A percentile compares a stretch with the other conserved stretches of the same genome.
These are phyloP conservation scores for Paracanthobrama guichenoti DNA, from an alignment of 2,113 vertebrate genomes.

Conservation along the genomic window DNA sequence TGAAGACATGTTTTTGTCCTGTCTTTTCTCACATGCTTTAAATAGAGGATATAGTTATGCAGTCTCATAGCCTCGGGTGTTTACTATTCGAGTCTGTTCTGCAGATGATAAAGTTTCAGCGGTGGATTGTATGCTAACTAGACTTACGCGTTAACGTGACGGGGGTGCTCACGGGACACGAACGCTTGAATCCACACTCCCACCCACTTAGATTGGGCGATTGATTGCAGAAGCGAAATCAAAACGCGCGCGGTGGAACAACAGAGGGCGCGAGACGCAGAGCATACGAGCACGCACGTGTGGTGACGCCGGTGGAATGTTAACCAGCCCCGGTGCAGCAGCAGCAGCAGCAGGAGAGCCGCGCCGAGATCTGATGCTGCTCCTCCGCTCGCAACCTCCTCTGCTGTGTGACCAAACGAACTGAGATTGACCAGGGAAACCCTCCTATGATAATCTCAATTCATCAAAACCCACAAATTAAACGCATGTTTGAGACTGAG, in stretches of 20 bases:
- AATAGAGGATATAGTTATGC: background rate
- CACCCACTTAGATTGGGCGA: conserved; percentile 30
- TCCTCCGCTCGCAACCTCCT: background rate
- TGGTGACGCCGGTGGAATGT: conserved; percentile 57
- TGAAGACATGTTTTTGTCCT: background rate
- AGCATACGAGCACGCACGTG: conserved; percentile 52
- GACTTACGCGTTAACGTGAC: conserved; percentile 10
- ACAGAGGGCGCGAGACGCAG: conserved; percentile 65
- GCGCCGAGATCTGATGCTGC: background rate
- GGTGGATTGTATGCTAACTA: conserved; percentile 13
- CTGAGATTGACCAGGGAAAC: background rate
- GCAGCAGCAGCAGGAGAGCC: conserved; percentile 28
- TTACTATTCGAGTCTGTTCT: conserved; percentile 33
- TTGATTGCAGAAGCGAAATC: conserved; percentile 55
- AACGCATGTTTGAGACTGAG: background rate
- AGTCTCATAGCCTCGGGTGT: background rate
- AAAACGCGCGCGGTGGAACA: conserved; percentile 56
- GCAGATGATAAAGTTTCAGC: conserved; percentile 24
- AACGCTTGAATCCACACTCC: conserved; percentile 24
- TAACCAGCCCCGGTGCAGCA: conserved; percentile 52
- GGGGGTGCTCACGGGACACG: conserved; percentile 11
- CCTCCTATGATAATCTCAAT: background rate
- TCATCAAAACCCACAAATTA: background rate
- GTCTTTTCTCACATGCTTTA: background rate
- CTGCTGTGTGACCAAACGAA: background rate